These are phyloP conservation scores for Mormoops blainvillei DNA, from an alignment of 2,113 vertebrate genomes.

Conservation along the genomic window DNA sequence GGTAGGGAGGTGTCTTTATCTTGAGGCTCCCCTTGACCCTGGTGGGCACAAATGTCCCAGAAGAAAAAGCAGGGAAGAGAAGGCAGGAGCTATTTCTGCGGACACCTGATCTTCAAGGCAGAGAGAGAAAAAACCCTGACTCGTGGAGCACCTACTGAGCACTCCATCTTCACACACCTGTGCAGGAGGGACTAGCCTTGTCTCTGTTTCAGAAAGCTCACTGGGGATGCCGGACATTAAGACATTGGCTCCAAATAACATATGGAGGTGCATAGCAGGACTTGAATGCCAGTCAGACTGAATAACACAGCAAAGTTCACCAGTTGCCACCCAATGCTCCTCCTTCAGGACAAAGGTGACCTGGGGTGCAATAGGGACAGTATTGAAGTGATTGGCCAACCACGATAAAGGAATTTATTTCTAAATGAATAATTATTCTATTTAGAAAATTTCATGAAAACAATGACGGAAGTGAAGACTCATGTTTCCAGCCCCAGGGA, in stretches of 20 bases:
- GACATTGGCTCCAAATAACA: neutral
- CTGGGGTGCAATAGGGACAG: neutral
- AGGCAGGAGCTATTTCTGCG: neutral
- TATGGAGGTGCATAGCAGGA: neutral
- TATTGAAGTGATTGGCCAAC: neutral
- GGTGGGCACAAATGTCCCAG: neutral
- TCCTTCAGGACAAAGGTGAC: neutral
- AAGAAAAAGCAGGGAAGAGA: neutral
- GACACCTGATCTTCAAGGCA: neutral
- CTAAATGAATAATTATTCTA: neutral
- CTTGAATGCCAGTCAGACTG: neutral
- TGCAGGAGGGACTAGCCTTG: neutral
- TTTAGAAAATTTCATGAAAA: neutral
- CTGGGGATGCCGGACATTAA: neutral
- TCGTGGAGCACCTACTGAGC: neutral
- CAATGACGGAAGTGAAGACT: neutral
- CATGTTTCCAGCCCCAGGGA: neutral
- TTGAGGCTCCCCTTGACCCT: neutral
- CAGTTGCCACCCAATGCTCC: neutral
- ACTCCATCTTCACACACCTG: neutral
- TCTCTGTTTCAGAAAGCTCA: neutral
- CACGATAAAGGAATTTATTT: neutral
- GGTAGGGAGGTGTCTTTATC: neutral
- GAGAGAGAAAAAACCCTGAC: neutral
- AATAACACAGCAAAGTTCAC: neutral